Base-by-base conservation (phyloP, 2,888 invertebrate genomes). In the Graphium colonna region DNA sequence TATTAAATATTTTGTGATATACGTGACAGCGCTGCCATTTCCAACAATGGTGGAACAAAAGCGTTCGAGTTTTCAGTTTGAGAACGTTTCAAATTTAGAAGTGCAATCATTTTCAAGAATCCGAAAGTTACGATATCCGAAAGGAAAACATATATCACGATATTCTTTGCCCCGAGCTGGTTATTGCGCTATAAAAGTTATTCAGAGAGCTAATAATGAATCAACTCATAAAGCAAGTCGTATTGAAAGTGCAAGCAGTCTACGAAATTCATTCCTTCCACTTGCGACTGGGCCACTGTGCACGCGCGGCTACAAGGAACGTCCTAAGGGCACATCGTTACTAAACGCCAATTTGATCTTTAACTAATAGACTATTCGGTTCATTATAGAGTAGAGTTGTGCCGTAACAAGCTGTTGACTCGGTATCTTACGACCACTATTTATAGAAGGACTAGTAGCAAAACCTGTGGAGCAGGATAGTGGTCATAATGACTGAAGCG, bases 221-320 rank as follows among this genome's bases (percentile, higher is more conserved):
- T 74, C 67, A 55, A 68, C 63, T 69, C 69, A 72, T 77, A 77
- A 73, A 75, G 67, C 62, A 69, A 77, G 63, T 70, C 67, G 62
- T 72, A 79, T 79, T 72, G 86, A 87, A 86, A 85, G 84, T 84
- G 86, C 82, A 84, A 84, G 84, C 81, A 70, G 72, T 71, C 69
- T 79, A 77, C 74, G 71, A 79, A 80, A 77, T 79, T 79, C 75
- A 81, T 78, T 81, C 77, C 77, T 69, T 67, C 77, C 69, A 75
- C 73, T 78, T 73, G 76, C 75, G 78, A 83, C 76, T 85, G 82
- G 81, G 80, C 79, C 80, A 82, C 73, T 73, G 69, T 73, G 71
- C 65, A 68, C 60, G 52, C 56, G 55, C 40, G 54, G 49, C 17
- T 51, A 18, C 49, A 46, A 10, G 58, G 63, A 72, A 66, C 2